Percentiles rank a stretch among this genome's conserved stretches.
phyloP scores from a whole-genome alignment of 2,888 invertebrate species.

The Anticlea derivata region DNA sequence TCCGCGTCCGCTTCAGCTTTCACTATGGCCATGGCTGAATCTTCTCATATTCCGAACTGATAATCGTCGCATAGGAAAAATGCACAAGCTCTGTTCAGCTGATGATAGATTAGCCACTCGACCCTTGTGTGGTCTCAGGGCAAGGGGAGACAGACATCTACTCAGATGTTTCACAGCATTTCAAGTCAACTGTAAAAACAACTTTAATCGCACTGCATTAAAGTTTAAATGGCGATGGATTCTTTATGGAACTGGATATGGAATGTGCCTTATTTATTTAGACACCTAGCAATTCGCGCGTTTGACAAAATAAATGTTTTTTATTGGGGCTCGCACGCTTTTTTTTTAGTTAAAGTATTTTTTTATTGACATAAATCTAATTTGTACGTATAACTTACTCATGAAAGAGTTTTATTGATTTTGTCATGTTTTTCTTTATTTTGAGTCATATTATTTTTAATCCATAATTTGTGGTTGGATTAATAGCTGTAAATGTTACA shows the following conservation, averaged over 20 bases:
- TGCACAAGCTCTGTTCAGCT: slow-evolving; percentile 22
- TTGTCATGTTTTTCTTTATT: background rate
- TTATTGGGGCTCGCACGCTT: too few species aligned
- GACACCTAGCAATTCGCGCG: too few species aligned
- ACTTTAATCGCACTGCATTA: background rate
- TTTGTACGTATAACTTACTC: too few species aligned
- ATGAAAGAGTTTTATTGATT: slow-evolving; percentile 4
- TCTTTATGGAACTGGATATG: too few species aligned
- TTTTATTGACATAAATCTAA: too few species aligned
- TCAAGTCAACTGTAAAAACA: background rate
- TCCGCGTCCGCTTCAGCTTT: background rate
- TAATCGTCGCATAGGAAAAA: slow-evolving; percentile 28
- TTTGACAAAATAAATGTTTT: too few species aligned
- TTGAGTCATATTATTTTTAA: background rate
- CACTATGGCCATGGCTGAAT: background rate
- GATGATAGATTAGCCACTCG: slow-evolving; percentile 35
- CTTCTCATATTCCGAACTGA: slow-evolving; percentile 17
- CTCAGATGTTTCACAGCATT: background rate
- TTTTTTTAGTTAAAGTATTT: too few species aligned
- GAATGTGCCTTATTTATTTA: too few species aligned
- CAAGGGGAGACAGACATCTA: background rate
- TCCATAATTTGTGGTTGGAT: background rate
- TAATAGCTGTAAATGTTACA: background rate
- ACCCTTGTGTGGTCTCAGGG: slow-evolving; percentile 32
- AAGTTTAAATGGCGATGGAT: too few species aligned